Base-by-base conservation (phyloP, 2,888 invertebrate genomes). In the Philaethria dido region DNA sequence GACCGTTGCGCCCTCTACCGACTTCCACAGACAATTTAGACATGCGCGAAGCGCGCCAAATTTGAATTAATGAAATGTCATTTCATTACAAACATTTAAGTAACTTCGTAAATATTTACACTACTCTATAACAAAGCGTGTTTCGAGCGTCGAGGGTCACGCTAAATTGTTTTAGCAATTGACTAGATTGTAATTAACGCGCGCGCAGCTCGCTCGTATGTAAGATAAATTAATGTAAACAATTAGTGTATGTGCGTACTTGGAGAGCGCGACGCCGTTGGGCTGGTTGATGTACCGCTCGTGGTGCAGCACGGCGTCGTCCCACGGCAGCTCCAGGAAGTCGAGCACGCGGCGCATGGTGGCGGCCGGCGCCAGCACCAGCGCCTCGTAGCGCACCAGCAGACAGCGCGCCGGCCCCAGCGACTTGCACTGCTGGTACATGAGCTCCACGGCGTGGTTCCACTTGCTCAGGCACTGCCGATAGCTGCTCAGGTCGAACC, bases 251-350 rank as follows among this genome's bases (percentile, higher is more conserved):
- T 39, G 22, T 42, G 20, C 3, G 18, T 92, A 98, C 98, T 98
- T 98, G 92, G 99, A 99, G 62, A 99, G 94, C 74, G 97, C 97
- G 65, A 99, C 97, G 74, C 98, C 99, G 77, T 98, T 96, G 54
- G 97, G 97, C 87, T 97, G 98, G 91, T 99, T 99, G 85, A 99
- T 98, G 86, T 97, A 97, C 83, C 98, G 97, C 90, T 99, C 98
- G 93, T 99, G 99, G 92, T 99, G 99, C 78, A 99, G 94, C 71
- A 99, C 99, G 55, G 97, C 96, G 74, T 98, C 97, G 91, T 98
- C 96, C 99, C 99, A 99, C 44, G 97, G 97, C 76, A 99, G 94
- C 75, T 96, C 96, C 71, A 99, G 94, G 91, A 99, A 99, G 73
- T 93, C 93, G 33, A 99, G 94, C 80, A 99, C 97, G 82, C 95